phyloP scores from a whole-genome alignment of 1,140 invertebrate species.

The Brachionus koreanus region DNA sequence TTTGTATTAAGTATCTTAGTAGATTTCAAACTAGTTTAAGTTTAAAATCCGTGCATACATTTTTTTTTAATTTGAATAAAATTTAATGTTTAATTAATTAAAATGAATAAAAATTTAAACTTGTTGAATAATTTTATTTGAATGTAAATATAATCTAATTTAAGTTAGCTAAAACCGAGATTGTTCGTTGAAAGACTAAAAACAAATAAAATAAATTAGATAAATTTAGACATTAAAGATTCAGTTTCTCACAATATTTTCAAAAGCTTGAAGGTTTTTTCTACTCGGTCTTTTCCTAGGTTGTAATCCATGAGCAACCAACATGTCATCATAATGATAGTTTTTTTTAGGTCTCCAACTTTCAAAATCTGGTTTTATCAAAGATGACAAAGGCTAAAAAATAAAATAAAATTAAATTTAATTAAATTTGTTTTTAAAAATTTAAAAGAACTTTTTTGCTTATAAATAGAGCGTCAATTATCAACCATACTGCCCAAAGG shows the following conservation, averaged over 20 bases:
- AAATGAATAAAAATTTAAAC: background rate
- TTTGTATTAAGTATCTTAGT: too few relatives aligned
- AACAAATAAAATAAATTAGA: background rate
- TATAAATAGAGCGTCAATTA: slow-evolving; percentile 14
- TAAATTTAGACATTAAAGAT: background rate
- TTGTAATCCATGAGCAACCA: background rate
- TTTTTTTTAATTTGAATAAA: too few relatives aligned
- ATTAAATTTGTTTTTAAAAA: background rate
- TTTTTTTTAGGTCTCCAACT: slow-evolving; percentile 23
- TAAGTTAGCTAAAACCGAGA: background rate
- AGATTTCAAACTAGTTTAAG: too few relatives aligned
- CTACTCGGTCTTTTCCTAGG: background rate
- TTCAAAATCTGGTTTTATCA: slow-evolving; percentile 15
- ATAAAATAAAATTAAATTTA: background rate
- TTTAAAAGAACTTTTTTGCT: background rate
- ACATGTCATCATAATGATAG: slow-evolving; percentile 1
- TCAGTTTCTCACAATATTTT: background rate
- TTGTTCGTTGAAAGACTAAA: background rate
- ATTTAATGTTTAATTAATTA: background rate
- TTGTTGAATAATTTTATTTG: background rate
- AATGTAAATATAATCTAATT: background rate
- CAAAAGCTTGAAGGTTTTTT: background rate
- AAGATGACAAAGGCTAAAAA: background rate
- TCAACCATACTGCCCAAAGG: background rate
- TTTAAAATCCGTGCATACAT: too few relatives aligned